Evolutionary conservation across 1,140 invertebrate genomes (phyloP), one percentile per base, ranked within the genome.

Genomic region (Neodiprion fabricii): DNA sequence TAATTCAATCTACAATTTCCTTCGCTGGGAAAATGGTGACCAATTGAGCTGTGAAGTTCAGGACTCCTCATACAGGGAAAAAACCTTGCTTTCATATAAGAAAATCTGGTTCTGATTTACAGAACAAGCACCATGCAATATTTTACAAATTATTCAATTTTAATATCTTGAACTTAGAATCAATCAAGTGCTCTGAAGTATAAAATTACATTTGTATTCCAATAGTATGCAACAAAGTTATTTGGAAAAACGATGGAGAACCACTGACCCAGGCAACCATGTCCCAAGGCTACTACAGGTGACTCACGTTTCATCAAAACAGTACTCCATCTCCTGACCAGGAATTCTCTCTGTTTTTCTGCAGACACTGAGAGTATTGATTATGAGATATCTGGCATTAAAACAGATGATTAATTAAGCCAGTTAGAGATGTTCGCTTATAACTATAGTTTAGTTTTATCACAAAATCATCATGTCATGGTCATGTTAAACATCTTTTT

Each of bases 301-400:
- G 53, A 8, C 53, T 61, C 53, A 61, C 11, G 53, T 61, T 61
- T 61, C 53, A 61, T 61, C 53, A 61, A 61, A 61, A 61, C 53
- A 61, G n/a, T 61, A 61, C 53, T 61, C 11, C 9, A 61, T 61
- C 4, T 61, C n/a, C 11, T 61, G 2, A 3, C 1, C 1, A 61
- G 11, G 53, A 61, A 61, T 61, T 61, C 53, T n/a, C 11, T 17
- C 53, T 61, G 53, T 61, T 61, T 17, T 61, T 61, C 53, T 14
- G 53, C 53, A 40, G 7, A 61, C n/a, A 61, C 53, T 61, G 53
- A 61, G 4, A 61, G 53, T 61, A 61, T 61, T 17, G n/a, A 61
- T 61, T 12, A 61, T 61, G 5, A 40, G 28, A 5, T 40, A 40
- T 40, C 28, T 40, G 28, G 28, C 28, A 40, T 40, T 40, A 40